Conservation (phyloP, 2,113 vertebrate genomes). For the Rhinopithecus roxellana region DNA sequence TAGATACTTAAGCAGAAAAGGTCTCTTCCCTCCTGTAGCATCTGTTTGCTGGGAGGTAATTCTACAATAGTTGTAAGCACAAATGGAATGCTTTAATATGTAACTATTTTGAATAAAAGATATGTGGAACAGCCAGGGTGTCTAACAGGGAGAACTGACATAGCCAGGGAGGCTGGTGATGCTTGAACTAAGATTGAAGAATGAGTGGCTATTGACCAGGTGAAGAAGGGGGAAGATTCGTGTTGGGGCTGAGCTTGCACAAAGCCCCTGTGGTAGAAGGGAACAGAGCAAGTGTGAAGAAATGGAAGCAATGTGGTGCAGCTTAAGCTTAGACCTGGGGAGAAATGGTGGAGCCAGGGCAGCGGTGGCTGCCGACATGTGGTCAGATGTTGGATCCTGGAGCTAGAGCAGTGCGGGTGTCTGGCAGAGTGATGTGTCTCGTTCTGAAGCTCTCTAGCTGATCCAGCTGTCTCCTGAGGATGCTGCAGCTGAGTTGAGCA, state of each 20-base stretch:
- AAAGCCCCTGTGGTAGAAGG: background rate
- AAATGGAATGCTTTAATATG: background rate
- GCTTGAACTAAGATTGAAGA: background rate
- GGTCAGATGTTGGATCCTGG: background rate
- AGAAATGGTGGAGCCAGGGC: background rate
- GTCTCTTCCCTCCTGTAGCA: background rate
- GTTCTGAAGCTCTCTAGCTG: background rate
- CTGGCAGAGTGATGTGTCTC: background rate
- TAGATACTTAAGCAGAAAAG: background rate
- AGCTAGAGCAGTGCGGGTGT: fast-evolving
- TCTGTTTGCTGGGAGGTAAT: background rate
- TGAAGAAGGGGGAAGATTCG: background rate
- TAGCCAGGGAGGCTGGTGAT: background rate
- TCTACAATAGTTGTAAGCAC: background rate
- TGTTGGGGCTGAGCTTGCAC: background rate
- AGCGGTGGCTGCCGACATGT: fast-evolving
- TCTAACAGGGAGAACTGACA: background rate
- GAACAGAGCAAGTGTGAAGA: background rate
- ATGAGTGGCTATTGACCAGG: background rate
- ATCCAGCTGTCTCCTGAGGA: background rate
- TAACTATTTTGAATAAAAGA: background rate
- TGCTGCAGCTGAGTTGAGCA: background rate
- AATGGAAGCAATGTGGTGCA: background rate
- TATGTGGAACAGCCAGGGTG: fast-evolving
- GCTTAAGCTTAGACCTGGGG: background rate